Percentiles rank a stretch among this genome's conserved stretches.
Conservation (phyloP, 1,140 invertebrate genomes). For the Drosophila prosaltans region DNA sequence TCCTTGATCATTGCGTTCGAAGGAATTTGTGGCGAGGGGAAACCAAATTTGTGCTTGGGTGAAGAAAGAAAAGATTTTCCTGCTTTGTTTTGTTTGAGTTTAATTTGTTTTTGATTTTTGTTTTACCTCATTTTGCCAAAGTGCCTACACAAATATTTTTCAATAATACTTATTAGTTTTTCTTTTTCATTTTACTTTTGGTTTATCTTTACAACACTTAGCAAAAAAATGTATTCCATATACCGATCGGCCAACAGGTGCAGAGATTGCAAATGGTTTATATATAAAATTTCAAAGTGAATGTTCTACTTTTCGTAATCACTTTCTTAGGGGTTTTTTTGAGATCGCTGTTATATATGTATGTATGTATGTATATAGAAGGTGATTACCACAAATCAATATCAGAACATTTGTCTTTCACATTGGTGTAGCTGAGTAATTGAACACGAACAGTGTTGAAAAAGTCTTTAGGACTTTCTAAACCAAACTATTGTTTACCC, state of each 20-base stretch:
- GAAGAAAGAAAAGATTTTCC: slow-evolving; percentile 10
- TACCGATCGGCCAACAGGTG: neutral
- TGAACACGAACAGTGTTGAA: too few relatives aligned
- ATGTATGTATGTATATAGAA: too few relatives aligned
- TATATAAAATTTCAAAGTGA: neutral
- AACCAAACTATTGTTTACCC: neutral
- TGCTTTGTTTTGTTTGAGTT: neutral
- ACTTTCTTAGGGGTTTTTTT: too few relatives aligned
- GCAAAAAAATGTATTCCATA: slow-evolving; percentile 20
- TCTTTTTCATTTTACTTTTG: neutral
- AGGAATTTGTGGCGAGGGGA: slow-evolving; percentile 29
- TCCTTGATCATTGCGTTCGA: neutral
- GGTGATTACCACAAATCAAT: too few relatives aligned
- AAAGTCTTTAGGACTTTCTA: too few relatives aligned
- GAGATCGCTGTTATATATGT: too few relatives aligned
- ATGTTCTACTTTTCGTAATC: neutral
- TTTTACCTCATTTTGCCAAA: slow-evolving; percentile 10
- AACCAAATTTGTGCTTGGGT: slow-evolving; percentile 46
- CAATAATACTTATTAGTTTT: neutral
- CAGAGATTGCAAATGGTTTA: too few relatives aligned
- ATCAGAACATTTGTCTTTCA: too few relatives aligned
- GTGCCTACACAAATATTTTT: neutral
- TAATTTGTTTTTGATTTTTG: slow-evolving; percentile 37
- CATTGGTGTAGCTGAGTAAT: too few relatives aligned
- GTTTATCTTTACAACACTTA: slow-evolving; percentile 72